Evolutionary conservation across 2,113 vertebrate species (phyloP), one percentile per base, ranked within the genome.

Genomic region (Brienomyrus longianalis): DNA sequence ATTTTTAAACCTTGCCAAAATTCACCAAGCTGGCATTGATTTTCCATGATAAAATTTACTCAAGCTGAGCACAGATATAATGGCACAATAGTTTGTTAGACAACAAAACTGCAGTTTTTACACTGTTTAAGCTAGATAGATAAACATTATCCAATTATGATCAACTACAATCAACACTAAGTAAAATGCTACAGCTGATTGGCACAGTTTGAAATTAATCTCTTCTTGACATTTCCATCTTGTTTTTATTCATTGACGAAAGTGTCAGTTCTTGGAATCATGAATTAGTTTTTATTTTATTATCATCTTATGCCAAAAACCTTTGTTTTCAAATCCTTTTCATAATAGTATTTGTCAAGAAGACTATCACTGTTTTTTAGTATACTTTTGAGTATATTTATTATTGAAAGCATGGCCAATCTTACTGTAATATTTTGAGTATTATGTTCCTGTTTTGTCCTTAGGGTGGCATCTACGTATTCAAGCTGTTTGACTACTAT

Each of bases 401-500:
- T 47, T 47, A 48, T 47, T 84, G 80, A 50, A 47, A 35, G 31
- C 5, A 0, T 86, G n/a, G 8, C 51, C 50, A 19, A n/a, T 86
- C 0, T 19, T 56, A 27, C 15, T 87, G 35, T 66, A 45, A 62
- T 43, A 43, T 45, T 15, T 39, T 62, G 39, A 62, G 21, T 66
- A 52, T 54, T 66, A 56, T 86, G 3, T 74, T 62, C 51, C 43
- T 66, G 3, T 52, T 47, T 43, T 85, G 39, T 92, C 59, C 90
- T 89, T 92, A 99, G 98, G 98, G 98, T 88, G 98, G 98, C 90
- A 96, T 99, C 91, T 99, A 99, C 48, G 98, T 99, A 92, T 99
- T 99, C 95, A 99, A 99, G 92, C 97, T 99, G 91, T 99, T 99
- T 80, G 98, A 99, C 93, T 99, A 99, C 95, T 99, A 99, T 94